A percentile compares a stretch with the other conserved stretches of the same genome.
Conservation (phyloP, 2,113 vertebrate species). For the Panurus biarmicus region DNA sequence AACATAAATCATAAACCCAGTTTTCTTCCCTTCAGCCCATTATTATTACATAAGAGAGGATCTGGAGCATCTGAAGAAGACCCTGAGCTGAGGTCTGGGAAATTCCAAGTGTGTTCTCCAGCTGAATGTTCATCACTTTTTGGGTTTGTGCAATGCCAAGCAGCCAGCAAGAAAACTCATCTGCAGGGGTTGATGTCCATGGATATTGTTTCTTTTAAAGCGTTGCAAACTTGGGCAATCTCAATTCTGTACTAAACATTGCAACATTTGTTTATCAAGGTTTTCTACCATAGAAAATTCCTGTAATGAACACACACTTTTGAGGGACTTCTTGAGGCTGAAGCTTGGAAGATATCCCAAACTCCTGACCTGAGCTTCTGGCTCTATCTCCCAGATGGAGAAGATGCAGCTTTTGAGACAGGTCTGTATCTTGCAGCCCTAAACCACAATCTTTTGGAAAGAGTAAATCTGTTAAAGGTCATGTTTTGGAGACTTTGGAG, state of each 20-base stretch:
- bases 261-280: background rate
- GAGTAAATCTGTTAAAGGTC: background rate
- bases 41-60: background rate
- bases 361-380: background rate
- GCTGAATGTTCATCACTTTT: background rate
- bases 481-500: background rate
- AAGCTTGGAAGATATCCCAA: background rate
- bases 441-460: background rate
- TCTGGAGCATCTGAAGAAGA: background rate
- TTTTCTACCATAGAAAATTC: background rate
- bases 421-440: background rate
- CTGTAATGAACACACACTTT: background rate
- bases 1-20: background rate
- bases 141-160: background rate
- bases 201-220: background rate
- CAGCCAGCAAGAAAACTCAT: background rate
- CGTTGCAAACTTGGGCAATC: background rate
- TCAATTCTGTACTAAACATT: background rate
- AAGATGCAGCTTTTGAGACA: background rate
- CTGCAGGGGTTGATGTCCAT: background rate
- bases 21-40: background rate
- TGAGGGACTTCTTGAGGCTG: background rate
- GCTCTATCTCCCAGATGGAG: background rate
- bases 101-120: background rate
- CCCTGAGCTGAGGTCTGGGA: background rate